Evolutionary conservation across 2,797 vertebrate species (phyloP).

Genomic region (Petrocephalus schoutedeni): DNA sequence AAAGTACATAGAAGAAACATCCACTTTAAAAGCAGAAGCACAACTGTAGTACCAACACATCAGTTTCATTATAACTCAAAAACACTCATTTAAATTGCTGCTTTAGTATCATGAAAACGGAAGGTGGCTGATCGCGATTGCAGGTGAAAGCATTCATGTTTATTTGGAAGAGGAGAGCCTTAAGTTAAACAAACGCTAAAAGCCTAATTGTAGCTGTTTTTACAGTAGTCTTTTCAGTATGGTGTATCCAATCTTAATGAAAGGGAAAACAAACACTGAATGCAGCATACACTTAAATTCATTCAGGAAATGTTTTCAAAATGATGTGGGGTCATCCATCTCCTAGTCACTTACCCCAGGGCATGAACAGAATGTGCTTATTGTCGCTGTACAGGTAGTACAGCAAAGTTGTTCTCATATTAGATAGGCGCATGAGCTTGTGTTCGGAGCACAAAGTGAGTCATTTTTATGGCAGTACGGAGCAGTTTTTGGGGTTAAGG

Average conservation of each 20-base stretch:
- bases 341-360: neutral
- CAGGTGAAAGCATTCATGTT: constrained; percentile 5
- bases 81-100: neutral
- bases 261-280: neutral
- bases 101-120: neutral
- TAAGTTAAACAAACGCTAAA: neutral
- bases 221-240: neutral
- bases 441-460: neutral
- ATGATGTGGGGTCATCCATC: neutral
- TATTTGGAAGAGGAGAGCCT: neutral
- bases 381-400: neutral
- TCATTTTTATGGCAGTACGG: neutral
- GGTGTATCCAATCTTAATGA: neutral
- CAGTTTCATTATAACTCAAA: neutral
- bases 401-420: neutral
- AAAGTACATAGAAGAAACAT: neutral
- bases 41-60: neutral
- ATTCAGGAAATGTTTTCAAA: neutral
- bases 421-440: neutral
- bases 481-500: neutral
- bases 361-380: neutral
- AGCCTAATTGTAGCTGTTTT: neutral
- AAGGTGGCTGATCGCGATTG: neutral
- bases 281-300: neutral
- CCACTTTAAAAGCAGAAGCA: neutral